Conservation (phyloP, 2,888 invertebrate species). For the Ormyrus rosae region DNA sequence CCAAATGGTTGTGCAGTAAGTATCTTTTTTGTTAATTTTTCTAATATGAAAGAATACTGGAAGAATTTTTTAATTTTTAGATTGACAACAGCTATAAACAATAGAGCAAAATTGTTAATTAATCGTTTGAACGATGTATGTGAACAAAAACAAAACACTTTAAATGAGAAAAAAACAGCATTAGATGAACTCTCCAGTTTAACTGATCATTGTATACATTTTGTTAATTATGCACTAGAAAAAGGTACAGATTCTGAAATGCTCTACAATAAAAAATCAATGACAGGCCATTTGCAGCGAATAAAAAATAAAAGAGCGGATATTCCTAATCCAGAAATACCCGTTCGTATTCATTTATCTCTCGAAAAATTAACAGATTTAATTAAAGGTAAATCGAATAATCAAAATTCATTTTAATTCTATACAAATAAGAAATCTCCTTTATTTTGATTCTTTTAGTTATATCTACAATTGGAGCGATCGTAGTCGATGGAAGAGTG, state of each 20-base stretch:
- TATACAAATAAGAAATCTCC: neutral
- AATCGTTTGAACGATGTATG: slow-evolving; percentile 89
- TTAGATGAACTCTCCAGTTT: slow-evolving; percentile 88
- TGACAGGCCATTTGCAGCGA: slow-evolving; percentile 85
- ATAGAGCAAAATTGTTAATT: slow-evolving; percentile 88
- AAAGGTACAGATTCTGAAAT: slow-evolving; percentile 91
- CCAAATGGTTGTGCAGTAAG: slow-evolving; percentile 89
- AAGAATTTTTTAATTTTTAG: slow-evolving; percentile 71
- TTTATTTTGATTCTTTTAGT: slow-evolving; percentile 76
- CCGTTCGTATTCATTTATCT: slow-evolving; percentile 87
- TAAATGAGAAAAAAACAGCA: slow-evolving; percentile 90
- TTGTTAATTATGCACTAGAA: slow-evolving; percentile 87
- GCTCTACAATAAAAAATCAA: slow-evolving; percentile 86
- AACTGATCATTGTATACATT: slow-evolving; percentile 92
- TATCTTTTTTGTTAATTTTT: slow-evolving; percentile 57
- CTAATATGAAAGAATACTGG: neutral
- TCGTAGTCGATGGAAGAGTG: slow-evolving; percentile 89
- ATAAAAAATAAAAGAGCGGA: slow-evolving; percentile 90
- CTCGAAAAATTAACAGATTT: slow-evolving; percentile 89
- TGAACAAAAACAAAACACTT: slow-evolving; percentile 85
- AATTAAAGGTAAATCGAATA: slow-evolving; percentile 80
- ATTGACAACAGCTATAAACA: slow-evolving; percentile 88
- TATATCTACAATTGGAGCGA: slow-evolving; percentile 86
- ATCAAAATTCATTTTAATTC: too few relatives aligned
- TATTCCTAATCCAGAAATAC: slow-evolving; percentile 93